Evolutionary conservation across 2,888 invertebrate genomes (phyloP).

Genomic region (Oxyscelio sp.): DNA sequence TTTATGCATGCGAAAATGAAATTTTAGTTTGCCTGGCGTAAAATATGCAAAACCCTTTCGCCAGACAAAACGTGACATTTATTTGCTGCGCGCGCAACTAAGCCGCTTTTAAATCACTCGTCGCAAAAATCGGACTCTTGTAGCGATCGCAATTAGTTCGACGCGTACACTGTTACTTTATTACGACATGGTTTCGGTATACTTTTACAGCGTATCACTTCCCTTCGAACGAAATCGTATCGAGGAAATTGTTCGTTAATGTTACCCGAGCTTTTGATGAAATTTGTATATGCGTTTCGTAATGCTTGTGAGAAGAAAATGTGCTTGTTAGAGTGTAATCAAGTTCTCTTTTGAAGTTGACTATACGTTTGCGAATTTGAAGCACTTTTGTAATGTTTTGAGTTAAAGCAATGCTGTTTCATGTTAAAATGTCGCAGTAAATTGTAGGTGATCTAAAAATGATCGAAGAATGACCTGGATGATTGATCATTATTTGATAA

Average conservation of each 20-base stretch:
- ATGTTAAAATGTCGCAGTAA: too few relatives aligned
- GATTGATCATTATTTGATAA: too few relatives aligned
- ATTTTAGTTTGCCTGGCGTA: background rate
- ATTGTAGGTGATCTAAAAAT: too few relatives aligned
- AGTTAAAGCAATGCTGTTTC: too few relatives aligned
- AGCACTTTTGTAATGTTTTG: too few relatives aligned
- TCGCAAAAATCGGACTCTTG: background rate
- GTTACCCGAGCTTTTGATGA: background rate
- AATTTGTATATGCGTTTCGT: too few relatives aligned
- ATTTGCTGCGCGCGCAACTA: background rate
- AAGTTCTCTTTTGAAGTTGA: too few relatives aligned
- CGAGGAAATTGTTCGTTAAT: background rate
- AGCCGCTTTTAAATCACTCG: background rate
- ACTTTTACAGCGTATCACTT: conserved; percentile 21
- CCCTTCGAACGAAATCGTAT: background rate
- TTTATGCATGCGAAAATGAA: conserved; percentile 10
- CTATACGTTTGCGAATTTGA: too few relatives aligned
- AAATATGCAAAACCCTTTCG: conserved; percentile 32
- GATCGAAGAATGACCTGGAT: too few relatives aligned
- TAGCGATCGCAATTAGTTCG: conserved; percentile 6
- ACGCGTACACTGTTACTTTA: conserved; percentile 7
- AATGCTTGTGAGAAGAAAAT: too few relatives aligned
- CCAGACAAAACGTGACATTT: conserved; percentile 2
- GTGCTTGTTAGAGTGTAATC: too few relatives aligned
- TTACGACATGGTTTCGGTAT: conserved; percentile 12